Base-by-base conservation (phyloP, 2,888 invertebrate genomes). In the Drosophila subquinaria region DNA sequence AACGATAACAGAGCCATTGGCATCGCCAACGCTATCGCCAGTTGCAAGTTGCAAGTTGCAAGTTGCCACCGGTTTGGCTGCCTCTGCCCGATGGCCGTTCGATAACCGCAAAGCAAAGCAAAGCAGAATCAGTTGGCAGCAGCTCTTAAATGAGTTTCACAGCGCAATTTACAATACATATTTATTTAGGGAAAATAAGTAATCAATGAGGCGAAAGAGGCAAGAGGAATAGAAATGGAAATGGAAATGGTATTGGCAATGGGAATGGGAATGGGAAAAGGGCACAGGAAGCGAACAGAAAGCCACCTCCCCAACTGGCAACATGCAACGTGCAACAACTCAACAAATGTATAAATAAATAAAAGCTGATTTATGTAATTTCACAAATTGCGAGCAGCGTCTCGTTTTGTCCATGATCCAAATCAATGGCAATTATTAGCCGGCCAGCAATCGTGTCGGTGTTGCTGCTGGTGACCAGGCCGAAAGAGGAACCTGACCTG, bases 311-410 rank as follows among this genome's bases (percentile, higher is more conserved):
- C 20, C 42, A 42, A 9, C 30, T 30, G 30, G 33, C 43, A 57
- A 27, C 47, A 23, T 40, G 42, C 40, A 67, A 36, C 47, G 15
- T 33, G 20, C 38, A 69, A 47, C 57, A 57, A 57, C 56, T 81
- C 84, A 84, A 81, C 84, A 83, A 85, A 79, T 79, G 73, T 77
- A 82, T 85, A 84, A 85, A 89, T 85, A 85, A 89, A 85, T 85
- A 85, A 85, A 85, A 88, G 90, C 89, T 86, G 90, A 90, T 90
- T 88, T 90, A 90, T 90, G 90, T 83, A 89, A 86, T 90, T 90
- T 86, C 85, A 83, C 89, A 86, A 86, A 86, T 88, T 89, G 89
- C 82, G 86, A 85, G 71, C 80, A 77, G 40, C 17, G 30, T 52
- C 53, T 52, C 48, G 33, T 62, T 74, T 35, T 56, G 69, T 69